Base-by-base conservation (phyloP, 2,113 vertebrate species). In the Passer domesticus region DNA sequence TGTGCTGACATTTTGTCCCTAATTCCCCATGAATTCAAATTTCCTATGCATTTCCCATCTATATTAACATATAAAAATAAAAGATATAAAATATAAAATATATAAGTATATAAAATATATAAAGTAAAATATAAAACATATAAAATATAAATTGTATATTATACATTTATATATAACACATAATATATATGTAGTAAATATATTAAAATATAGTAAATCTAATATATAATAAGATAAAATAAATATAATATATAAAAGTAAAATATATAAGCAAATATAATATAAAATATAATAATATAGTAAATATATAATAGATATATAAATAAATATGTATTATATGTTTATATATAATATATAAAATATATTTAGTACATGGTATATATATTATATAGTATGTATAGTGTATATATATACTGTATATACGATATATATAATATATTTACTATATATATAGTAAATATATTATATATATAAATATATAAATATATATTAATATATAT, bases 11-110 rank as follows among this genome's bases (percentile, higher is more conserved):
- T 47, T 74, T 62, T 7, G 11, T 47, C 56, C 41, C 55, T 35
- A 35, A 24, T 43, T 46, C 52, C 64, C 44, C 64, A 17, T 0
- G 5, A 50, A n/a, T 0, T 64, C 76, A 24, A 69, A 64, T 37
- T 64, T 43, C 50, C 49, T 3, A 0, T 6, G 73, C 39, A 0
- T 23, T 53, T 70, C 13, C 41, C 7, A 0, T 6, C 6, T 4
- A 6, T 7, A 49, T 14, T 23, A 39, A n/a, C 49, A 13, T 13
- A 66, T 0, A 41, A 91, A 16, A 7, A 46, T 19, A 30, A 74
- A 94, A 90, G 5, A 41, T 41, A 14, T 39, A 39, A 41, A 91
- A 16, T 8, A 46, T 19, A 30, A 76, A 94, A 90, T 39, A n/a
- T n/a, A n/a, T n/a, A 94, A 92, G 60, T 23, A 8, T 23, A 58